A percentile compares a stretch with the other conserved stretches of the same genome.
phyloP scores from a whole-genome alignment of 2,113 vertebrate species.

The Patagioenas fasciata region DNA sequence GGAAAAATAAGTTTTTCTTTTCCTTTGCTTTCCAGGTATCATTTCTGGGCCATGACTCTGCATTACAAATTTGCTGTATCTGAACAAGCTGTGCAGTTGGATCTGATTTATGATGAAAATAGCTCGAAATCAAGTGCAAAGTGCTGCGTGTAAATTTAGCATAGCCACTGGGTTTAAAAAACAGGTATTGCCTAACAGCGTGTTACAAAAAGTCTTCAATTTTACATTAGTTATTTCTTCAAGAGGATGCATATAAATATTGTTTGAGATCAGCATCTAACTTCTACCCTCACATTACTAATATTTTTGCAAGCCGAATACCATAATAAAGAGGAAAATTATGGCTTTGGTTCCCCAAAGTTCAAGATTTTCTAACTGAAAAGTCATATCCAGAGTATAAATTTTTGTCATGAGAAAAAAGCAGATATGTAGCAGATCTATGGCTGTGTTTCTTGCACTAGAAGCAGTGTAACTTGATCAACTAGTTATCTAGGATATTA shows the following conservation, averaged over 20 bases:
- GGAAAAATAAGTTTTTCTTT: neutral
- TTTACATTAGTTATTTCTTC: conserved; percentile 5
- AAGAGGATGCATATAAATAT: neutral
- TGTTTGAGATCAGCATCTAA: neutral
- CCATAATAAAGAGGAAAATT: neutral
- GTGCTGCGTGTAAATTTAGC: neutral
- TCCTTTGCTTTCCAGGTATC: neutral
- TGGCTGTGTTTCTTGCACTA: neutral
- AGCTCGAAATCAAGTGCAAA: neutral
- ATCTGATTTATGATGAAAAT: conserved; percentile 3
- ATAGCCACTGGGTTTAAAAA: neutral
- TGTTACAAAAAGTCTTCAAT: neutral
- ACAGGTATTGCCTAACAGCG: neutral
- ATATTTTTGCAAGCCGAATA: neutral
- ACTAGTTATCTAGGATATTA: neutral
- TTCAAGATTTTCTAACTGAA: neutral
- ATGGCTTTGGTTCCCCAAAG: neutral
- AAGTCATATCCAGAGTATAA: neutral
- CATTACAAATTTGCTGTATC: neutral
- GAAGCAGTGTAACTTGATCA: neutral
- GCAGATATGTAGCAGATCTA: neutral
- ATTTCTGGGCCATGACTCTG: neutral
- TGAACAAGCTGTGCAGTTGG: neutral
- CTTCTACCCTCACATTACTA: neutral
- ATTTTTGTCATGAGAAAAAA: neutral